A percentile compares a stretch with the other conserved stretches of the same genome.
These are phyloP conservation scores for Frankliniella fusca DNA, from an alignment of 2,888 invertebrate species.

Conservation along the genomic window DNA sequence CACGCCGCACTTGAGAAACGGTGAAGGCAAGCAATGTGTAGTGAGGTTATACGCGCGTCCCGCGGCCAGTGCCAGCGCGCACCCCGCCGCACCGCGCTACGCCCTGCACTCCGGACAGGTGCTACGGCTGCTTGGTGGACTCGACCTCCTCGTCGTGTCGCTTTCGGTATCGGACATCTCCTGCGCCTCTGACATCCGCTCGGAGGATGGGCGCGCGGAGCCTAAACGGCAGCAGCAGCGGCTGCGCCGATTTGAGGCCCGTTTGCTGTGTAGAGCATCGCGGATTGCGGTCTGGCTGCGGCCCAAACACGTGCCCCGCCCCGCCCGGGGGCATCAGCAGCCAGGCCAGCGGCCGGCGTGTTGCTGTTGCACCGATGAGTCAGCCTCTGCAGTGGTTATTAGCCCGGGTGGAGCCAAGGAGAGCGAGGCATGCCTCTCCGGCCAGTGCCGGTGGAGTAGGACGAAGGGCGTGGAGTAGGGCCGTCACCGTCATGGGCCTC, in stretches of 20 bases:
- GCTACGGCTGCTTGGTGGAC: neutral
- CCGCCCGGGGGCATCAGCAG: neutral
- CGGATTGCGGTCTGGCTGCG: neutral
- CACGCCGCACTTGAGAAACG: neutral
- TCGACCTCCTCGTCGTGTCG: neutral
- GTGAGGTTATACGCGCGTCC: neutral
- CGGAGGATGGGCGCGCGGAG: neutral
- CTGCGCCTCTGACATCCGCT: neutral
- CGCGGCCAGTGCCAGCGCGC: neutral
- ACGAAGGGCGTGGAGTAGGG: neutral
- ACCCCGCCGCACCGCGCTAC: neutral
- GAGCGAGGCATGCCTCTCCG: neutral
- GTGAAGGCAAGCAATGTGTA: neutral
- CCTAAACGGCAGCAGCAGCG: neutral
- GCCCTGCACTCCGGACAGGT: neutral
- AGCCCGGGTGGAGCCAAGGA: neutral
- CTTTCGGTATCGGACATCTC: neutral
- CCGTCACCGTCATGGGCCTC: too few species aligned
- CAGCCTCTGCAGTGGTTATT: constrained; percentile 16
- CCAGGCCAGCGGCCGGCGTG: neutral
- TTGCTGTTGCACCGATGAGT: constrained; percentile 6
- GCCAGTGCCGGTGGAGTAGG: too few species aligned
- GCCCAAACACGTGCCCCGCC: neutral
- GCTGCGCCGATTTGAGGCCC: too few species aligned
- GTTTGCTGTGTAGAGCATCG: too few species aligned